A percentile compares a stretch with the other conserved stretches of the same genome.
Conservation (phyloP, 2,888 invertebrate genomes). For the Laothoe populi region DNA sequence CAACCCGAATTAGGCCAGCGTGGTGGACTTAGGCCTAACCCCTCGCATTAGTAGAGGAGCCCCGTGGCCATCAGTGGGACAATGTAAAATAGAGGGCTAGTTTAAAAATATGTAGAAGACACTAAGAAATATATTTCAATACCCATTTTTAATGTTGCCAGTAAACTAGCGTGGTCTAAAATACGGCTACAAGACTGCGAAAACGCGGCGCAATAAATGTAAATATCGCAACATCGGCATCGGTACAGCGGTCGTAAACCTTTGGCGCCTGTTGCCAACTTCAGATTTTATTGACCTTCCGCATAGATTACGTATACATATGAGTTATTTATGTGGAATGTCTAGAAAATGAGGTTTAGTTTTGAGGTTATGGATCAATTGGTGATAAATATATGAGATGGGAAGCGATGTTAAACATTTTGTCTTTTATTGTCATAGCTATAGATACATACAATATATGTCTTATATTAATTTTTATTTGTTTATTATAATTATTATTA, state of each 20-base stretch:
- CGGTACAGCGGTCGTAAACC: constrained; percentile 52
- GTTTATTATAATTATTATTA: no score
- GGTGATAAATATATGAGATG: not conserved
- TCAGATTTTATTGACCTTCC: constrained; percentile 8
- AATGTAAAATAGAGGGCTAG: no score
- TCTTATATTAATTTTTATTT: no score
- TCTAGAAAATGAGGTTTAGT: not conserved
- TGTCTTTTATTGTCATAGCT: no score
- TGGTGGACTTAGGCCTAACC: no score
- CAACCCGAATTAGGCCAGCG: no score
- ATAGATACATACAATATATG: not conserved
- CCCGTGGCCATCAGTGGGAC: no score
- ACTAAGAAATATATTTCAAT: not conserved
- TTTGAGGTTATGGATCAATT: not conserved
- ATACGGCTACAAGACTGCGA: constrained; percentile 43
- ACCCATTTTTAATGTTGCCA: not conserved
- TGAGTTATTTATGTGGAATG: not conserved
- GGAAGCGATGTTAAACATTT: no score
- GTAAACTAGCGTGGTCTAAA: constrained; percentile 30
- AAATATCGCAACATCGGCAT: constrained; percentile 58
- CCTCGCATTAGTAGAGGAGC: no score
- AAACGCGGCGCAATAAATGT: constrained; percentile 57
- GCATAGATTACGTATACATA: not conserved
- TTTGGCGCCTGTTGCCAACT: constrained; percentile 32
- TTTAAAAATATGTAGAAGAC: no score